phyloP scores from a whole-genome alignment of 2,797 vertebrate genomes.

The Acropternis orthonyx region DNA sequence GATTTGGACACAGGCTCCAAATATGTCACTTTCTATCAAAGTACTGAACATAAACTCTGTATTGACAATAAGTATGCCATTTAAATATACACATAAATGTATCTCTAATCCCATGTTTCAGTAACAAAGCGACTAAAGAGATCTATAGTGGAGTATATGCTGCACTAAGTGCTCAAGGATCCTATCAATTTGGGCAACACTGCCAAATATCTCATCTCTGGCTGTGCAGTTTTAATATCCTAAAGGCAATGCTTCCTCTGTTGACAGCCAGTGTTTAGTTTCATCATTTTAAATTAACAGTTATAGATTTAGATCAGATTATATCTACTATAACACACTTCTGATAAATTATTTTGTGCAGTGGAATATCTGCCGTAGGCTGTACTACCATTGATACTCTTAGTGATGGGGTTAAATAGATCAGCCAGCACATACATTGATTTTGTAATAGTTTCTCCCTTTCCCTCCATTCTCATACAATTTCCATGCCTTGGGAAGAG shows the following conservation, averaged over 20 bases:
- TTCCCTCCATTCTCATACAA: neutral
- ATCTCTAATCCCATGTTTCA: neutral
- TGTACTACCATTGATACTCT: neutral
- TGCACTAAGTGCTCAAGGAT: neutral
- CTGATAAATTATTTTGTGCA: neutral
- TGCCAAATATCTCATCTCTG: neutral
- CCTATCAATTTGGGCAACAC: neutral
- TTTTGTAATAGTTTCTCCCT: neutral
- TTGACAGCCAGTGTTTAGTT: neutral
- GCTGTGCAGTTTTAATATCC: neutral
- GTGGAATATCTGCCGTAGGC: neutral
- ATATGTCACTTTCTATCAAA: neutral
- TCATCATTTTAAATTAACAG: neutral
- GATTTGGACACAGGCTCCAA: neutral
- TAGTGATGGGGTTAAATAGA: neutral
- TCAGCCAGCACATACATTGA: neutral
- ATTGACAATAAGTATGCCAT: neutral
- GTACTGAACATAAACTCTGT: neutral
- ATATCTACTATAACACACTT: neutral
- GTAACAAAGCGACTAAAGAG: neutral
- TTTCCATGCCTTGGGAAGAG: neutral
- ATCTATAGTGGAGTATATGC: fast-evolving
- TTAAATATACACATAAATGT: fast-evolving
- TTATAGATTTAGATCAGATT: neutral
- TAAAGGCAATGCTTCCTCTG: neutral